Evolutionary conservation across 2,888 invertebrate genomes (phyloP).

Genomic region (Trissoscelio sp.): DNA sequence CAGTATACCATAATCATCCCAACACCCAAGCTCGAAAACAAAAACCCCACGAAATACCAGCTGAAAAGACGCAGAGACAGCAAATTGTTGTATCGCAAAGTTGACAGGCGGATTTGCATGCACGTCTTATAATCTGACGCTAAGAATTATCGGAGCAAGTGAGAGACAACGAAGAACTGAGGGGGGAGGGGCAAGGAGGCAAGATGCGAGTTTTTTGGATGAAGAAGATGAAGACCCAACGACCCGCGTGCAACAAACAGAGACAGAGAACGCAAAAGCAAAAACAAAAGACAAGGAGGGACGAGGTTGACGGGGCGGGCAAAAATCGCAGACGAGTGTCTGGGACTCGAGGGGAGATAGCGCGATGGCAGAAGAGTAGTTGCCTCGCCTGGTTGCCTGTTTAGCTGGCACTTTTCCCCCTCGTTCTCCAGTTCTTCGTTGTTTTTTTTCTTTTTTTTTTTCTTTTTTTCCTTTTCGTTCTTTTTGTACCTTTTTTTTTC

Average conservation of each 20-base stretch:
- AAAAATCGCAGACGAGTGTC: conserved; percentile 61
- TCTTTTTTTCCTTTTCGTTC: neutral
- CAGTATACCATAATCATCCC: no score
- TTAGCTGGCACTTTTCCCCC: conserved; percentile 55
- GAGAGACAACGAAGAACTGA: conserved; percentile 15
- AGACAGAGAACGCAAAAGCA: neutral
- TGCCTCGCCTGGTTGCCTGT: conserved; percentile 59
- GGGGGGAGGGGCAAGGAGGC: conserved; percentile 24
- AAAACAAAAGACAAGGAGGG: conserved; percentile 47
- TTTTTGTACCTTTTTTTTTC: conserved; percentile 19
- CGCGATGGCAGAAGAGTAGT: conserved; percentile 50
- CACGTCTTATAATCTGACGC: conserved; percentile 41
- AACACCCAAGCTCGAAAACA: no score
- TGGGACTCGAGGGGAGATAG: conserved; percentile 56
- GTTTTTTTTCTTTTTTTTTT: no score
- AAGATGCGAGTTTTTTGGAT: conserved; percentile 39
- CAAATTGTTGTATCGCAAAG: conserved; percentile 30
- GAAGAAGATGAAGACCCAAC: neutral
- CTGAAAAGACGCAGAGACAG: neutral
- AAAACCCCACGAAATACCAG: no score
- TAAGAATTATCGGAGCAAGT: conserved; percentile 31
- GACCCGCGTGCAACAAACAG: neutral
- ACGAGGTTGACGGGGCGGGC: conserved; percentile 13
- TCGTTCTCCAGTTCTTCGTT: conserved; percentile 31
- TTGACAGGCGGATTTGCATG: conserved; percentile 53